A percentile compares a stretch with the other conserved stretches of the same genome.
phyloP scores from a whole-genome alignment of 2,797 vertebrate genomes.

The Erithacus rubecula region DNA sequence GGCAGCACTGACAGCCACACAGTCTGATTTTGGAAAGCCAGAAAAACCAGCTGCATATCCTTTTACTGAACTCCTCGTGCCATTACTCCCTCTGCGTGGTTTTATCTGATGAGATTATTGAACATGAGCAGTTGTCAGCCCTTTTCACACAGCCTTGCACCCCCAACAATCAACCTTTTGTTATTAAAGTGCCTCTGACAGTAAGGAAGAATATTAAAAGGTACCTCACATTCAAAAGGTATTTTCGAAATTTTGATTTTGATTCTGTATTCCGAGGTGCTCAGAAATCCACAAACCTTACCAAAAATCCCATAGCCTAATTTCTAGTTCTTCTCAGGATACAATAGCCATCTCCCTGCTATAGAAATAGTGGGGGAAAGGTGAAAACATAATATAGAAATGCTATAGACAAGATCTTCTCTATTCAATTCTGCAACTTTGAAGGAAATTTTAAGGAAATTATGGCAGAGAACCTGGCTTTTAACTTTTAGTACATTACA shows the following conservation, averaged over 20 bases:
- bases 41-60: conserved; percentile 38
- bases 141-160: not conserved
- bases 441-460: not conserved
- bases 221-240: not conserved
- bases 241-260: not conserved
- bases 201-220: not conserved
- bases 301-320: not conserved
- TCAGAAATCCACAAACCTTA: not conserved
- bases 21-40: not conserved
- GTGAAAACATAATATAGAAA: not conserved
- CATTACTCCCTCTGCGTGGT: not conserved
- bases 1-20: accelerated
- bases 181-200: not conserved
- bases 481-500: not conserved
- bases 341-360: not conserved
- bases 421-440: not conserved
- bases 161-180: conserved; percentile 3
- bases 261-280: not conserved
- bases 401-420: not conserved
- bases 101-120: conserved; percentile 25
- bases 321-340: not conserved
- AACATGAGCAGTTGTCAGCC: conserved; percentile 29
- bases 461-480: not conserved
- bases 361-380: not conserved
- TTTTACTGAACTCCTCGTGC: not conserved